Percentiles rank a stretch among this genome's conserved stretches.
These are phyloP conservation scores for Lasioglossum calceatum DNA, from an alignment of 2,888 invertebrate species.

Conservation along the genomic window DNA sequence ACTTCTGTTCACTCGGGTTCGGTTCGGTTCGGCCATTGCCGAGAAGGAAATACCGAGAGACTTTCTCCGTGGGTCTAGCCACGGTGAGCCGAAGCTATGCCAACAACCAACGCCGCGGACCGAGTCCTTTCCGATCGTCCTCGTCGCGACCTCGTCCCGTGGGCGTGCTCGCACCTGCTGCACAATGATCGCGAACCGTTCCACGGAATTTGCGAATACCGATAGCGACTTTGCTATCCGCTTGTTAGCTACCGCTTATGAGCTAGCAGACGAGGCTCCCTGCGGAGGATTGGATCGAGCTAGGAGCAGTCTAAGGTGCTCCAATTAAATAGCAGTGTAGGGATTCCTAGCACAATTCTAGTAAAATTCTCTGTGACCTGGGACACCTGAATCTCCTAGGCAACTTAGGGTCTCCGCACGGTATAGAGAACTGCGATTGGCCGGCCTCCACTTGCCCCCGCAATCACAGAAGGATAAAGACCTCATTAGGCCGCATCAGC, in stretches of 20 bases:
- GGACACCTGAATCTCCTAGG: neutral
- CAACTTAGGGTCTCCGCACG: no score
- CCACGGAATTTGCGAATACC: slow-evolving; percentile 23
- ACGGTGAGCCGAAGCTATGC: neutral
- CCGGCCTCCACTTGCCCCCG: no score
- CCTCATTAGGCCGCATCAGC: neutral
- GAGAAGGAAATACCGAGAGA: slow-evolving; percentile 45
- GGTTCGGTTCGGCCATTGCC: slow-evolving; percentile 34
- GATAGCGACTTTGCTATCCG: neutral
- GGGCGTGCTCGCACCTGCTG: slow-evolving; percentile 61
- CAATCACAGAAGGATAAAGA: neutral
- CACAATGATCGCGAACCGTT: slow-evolving; percentile 21
- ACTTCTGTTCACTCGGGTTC: neutral
- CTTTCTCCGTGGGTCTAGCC: slow-evolving; percentile 59
- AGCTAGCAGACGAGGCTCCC: neutral
- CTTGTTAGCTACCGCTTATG: neutral
- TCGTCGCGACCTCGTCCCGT: slow-evolving; percentile 67
- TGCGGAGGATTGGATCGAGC: neutral
- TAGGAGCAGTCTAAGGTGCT: neutral
- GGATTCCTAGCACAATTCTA: neutral
- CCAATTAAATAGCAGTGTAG: neutral
- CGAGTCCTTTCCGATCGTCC: slow-evolving; percentile 64
- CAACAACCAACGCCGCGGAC: neutral
- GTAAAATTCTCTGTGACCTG: neutral
- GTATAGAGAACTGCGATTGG: no score